These are phyloP conservation scores for Ginglymostoma cirratum DNA, from an alignment of 2,113 vertebrate species.

Conservation along the genomic window DNA sequence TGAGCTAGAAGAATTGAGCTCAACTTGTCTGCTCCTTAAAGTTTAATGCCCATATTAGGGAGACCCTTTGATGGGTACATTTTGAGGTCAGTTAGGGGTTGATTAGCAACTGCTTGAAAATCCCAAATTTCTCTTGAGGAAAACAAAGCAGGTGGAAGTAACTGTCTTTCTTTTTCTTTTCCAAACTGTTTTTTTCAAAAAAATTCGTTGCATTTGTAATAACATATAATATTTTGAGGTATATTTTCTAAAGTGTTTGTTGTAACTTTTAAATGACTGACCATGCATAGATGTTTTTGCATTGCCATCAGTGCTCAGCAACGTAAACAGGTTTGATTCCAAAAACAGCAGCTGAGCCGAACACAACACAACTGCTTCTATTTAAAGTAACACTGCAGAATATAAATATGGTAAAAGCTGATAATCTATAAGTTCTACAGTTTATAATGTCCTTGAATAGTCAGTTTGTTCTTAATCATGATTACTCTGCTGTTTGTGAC, in stretches of 20 bases:
- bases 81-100: not conserved
- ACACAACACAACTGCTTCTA: conserved; percentile 13
- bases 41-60: not conserved
- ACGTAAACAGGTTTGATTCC: not conserved
- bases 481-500: not conserved
- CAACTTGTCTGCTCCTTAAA: not conserved
- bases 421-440: not conserved
- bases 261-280: not conserved
- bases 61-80: not conserved
- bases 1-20: not conserved
- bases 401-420: not conserved
- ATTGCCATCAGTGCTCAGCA: not conserved
- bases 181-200: not conserved
- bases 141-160: not conserved
- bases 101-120: not conserved
- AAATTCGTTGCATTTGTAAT: not conserved
- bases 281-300: not conserved
- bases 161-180: not conserved
- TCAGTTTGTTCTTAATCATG: not conserved
- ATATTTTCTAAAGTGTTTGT: not conserved
- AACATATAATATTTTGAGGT: not conserved
- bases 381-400: not conserved
- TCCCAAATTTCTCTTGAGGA: not conserved
- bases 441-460: not conserved
- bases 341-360: not conserved